Evolutionary conservation across 2,888 invertebrate species (phyloP), one percentile per base, ranked within the genome.

Genomic region (Ophioninae sp.): DNA sequence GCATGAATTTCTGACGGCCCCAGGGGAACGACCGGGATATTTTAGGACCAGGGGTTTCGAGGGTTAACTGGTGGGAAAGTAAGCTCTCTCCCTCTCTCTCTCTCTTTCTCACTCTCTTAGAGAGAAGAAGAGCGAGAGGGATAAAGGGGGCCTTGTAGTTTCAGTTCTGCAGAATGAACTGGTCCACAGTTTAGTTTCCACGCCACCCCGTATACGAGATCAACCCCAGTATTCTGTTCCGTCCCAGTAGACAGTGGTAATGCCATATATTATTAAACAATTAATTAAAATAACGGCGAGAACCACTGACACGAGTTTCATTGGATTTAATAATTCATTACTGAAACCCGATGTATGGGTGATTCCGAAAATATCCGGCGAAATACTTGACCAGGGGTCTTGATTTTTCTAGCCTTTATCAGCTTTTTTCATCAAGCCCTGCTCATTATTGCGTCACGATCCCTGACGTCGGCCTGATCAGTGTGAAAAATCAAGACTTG

Each of bases 1-100:
- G 87, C 87, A 89, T 89, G 88, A 89, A 89, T 89, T 86, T 88
- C 88, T 87, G 87, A 89, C 86, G 80, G 85, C 79, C 88, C 75
- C 86, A 61, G 73, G 88, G 87, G 87, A 87, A 73, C 76, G 75
- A 84, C 83, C 79, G 73, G 41, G 77, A 84, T 77, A 85, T 84
- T 84, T 59, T 63, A 64, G 72, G 76, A 71, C 71, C 78, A 51
- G 76, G 79, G 76, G 75, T 59, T 78, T 71, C 74, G 71, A 30
- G 77, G 81, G 65, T 81, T 83, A 44, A 17, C 51, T 17, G 17
- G 51, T 17, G 51, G 51, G 30, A 30, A 30, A 30, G 30, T 30
- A 30, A 30, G 30, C 30, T 30, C 30, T 2, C 30, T 30, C 30
- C 3, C 30, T 30, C 30, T 3, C 30, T 3, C 30, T 3, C 30